A percentile compares a stretch with the other conserved stretches of the same genome.
Conservation (phyloP, 2,113 vertebrate species). For the Antechinus flavipes region DNA sequence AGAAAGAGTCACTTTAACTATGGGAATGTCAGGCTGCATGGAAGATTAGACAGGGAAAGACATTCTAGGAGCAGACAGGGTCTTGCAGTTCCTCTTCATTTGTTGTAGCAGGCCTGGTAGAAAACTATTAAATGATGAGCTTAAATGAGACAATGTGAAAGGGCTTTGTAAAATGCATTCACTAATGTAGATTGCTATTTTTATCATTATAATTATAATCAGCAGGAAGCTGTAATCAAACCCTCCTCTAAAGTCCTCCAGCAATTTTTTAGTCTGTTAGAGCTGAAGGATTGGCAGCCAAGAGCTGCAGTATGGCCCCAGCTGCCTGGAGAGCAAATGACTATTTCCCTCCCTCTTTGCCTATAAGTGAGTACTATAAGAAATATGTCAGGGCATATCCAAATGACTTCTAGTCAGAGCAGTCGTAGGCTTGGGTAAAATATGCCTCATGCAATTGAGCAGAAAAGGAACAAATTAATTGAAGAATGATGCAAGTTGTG, state of each 20-base stretch:
- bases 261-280: background rate
- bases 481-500: background rate
- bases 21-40: background rate
- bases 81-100: background rate
- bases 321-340: background rate
- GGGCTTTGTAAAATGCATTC: background rate
- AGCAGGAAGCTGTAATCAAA: background rate
- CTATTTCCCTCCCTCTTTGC: background rate
- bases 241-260: background rate
- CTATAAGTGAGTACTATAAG: background rate
- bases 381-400: background rate
- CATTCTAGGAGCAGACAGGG: background rate
- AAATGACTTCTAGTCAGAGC: background rate
- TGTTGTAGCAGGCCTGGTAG: background rate
- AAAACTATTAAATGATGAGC: background rate
- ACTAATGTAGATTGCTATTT: background rate
- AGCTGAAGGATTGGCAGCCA: background rate
- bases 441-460: background rate
- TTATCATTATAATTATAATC: background rate
- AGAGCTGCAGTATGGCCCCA: background rate
- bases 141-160: background rate
- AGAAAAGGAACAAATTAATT: background rate
- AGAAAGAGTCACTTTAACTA: background rate
- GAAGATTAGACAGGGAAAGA: background rate
- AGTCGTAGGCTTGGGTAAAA: background rate